phyloP scores from a whole-genome alignment of 64 coral and sea anemone species.

The Montipora sp. region DNA sequence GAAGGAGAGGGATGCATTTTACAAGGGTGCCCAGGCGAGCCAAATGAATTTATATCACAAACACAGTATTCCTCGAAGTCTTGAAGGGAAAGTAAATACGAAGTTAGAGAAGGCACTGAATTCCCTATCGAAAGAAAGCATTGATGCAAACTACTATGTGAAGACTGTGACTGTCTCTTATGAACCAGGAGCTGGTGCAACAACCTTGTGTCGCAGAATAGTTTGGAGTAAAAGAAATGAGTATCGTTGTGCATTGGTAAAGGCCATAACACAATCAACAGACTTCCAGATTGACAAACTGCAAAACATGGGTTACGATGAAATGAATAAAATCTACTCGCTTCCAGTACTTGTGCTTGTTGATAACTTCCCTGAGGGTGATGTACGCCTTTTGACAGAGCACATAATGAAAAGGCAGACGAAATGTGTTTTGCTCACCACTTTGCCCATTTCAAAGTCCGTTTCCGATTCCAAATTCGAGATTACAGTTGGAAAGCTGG shows the following conservation, averaged over 20 bases:
- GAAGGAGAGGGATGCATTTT: constrained; percentile 53
- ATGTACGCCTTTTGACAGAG: background rate
- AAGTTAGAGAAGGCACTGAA: background rate
- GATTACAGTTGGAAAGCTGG: constrained; percentile 28
- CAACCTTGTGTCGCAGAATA: constrained; percentile 64
- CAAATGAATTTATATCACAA: constrained; percentile 54
- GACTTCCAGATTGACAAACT: constrained; percentile 44
- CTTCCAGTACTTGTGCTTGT: constrained; percentile 30
- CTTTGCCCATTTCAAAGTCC: constrained; percentile 30
- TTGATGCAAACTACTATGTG: background rate
- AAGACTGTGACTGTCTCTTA: constrained; percentile 52
- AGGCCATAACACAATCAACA: constrained; percentile 41
- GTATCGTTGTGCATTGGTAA: constrained; percentile 69
- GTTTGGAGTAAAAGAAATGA: constrained; percentile 48
- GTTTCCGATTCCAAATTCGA: background rate
- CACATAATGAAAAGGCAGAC: constrained; percentile 7
- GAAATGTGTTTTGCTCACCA: constrained; percentile 60
- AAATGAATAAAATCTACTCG: background rate
- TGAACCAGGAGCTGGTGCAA: constrained; percentile 69
- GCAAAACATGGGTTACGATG: constrained; percentile 8
- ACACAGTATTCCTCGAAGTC: constrained; percentile 46
- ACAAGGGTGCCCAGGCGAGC: constrained; percentile 33
- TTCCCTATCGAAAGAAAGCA: background rate
- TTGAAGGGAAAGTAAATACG: background rate
- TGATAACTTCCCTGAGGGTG: constrained; percentile 49